Evolutionary conservation across 2,888 invertebrate genomes (phyloP).

Genomic region (Alsophila aescularia): DNA sequence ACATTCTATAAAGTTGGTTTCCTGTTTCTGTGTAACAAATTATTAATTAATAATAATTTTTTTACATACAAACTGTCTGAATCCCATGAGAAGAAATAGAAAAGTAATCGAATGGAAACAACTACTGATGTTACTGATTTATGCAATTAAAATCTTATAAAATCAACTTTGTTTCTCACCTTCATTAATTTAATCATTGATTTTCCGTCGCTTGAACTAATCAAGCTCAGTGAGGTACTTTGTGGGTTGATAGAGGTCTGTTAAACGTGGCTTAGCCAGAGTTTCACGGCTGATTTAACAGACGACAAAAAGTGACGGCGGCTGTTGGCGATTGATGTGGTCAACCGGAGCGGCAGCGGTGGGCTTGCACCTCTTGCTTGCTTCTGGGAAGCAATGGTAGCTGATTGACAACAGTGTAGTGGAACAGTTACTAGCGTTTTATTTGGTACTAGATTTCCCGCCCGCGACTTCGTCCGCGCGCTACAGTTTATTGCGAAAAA

Average conservation of each 20-base stretch:
- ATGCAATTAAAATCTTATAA: not conserved
- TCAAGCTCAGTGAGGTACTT: conserved; percentile 10
- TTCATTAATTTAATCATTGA: not conserved
- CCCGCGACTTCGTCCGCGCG: too few relatives aligned
- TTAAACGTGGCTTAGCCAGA: conserved; percentile 52
- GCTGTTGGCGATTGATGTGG: conserved; percentile 48
- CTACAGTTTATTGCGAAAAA: too few relatives aligned
- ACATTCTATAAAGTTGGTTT: not conserved
- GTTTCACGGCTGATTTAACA: conserved; percentile 66
- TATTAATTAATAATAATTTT: too few relatives aligned
- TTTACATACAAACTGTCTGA: too few relatives aligned
- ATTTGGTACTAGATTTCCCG: too few relatives aligned
- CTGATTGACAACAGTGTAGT: not conserved
- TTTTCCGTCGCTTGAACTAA: conserved; percentile 6
- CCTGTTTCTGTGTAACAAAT: too few relatives aligned
- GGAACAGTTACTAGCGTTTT: too few relatives aligned
- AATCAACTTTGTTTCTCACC: not conserved
- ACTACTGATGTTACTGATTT: too few relatives aligned
- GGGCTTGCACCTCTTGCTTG: not conserved
- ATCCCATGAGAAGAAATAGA: too few relatives aligned
- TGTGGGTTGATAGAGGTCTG: conserved; percentile 24
- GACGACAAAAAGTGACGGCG: conserved; percentile 53
- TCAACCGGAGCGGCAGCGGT: conserved; percentile 30
- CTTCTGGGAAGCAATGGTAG: not conserved
- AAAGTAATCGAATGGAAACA: too few relatives aligned